Base-by-base conservation (phyloP, 2,888 invertebrate species). In the Erebia palarica region DNA sequence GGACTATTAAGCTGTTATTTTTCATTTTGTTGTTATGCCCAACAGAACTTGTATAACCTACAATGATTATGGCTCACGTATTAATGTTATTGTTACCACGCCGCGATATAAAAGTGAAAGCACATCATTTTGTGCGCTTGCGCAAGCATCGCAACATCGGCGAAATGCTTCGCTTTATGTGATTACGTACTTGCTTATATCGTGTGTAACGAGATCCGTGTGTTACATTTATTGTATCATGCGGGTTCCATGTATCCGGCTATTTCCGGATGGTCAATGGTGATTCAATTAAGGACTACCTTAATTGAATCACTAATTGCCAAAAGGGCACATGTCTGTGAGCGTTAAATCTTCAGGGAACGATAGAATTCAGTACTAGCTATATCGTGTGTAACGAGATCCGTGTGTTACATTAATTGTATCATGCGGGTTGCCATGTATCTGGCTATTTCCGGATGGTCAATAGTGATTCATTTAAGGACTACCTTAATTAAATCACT, bases 31-130 rank as follows among this genome's bases (percentile, higher is more conserved):
- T 7, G 36, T 0, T 36, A 36, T 27, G 3, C 36, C 36, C 36
- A 36, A 7, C 36, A 36, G 5, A 36, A 36, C 7, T 59, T n/a
- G 27, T 27, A n/a, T 14, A 36, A 59, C 13, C 13, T 13, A 63
- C 9, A 42, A 4, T 49, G 49, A 49, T 63, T 49, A 63, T 16
- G 44, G 36, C 13, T 14, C 13, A 10, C 51, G 51, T n/a, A n/a
- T 51, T 49, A 65, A n/a, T 65, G 14, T 18, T 18, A 57, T 65
- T 57, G 57, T 65, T 66, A 64, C 42, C 53, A 18, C 16, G 51
- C 53, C 57, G 55, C 57, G 13, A 18, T 57, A 69, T 70, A 73
- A 70, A 68, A 73, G 71, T 68, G 72, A 70, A 70, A 68, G 72
- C 65, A 61, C 60, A 69, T 65, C 65, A 57, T 60, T 71, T 68